Conservation (phyloP, 2,797 vertebrate genomes). For the Hemitrygon akajei region DNA sequence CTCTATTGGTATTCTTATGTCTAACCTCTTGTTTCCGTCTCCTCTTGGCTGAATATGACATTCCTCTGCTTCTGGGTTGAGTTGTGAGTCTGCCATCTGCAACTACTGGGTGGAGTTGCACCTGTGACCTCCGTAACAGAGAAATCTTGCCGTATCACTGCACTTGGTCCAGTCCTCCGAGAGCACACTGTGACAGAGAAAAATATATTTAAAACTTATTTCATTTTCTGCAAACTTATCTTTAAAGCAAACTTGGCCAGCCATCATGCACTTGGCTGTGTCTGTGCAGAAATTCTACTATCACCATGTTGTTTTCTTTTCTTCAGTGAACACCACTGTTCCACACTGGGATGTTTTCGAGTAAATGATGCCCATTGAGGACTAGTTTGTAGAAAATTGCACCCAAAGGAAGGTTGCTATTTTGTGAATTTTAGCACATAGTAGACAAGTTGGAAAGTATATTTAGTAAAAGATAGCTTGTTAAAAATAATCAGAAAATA, state of each 20-base stretch:
- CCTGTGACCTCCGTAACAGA: no score
- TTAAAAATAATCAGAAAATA: neutral
- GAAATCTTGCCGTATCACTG: no score
- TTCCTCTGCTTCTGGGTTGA: no score
- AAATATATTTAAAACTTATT: slow-evolving; percentile 44
- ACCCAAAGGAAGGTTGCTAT: slow-evolving; percentile 6
- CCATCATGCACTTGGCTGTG: slow-evolving; percentile 52
- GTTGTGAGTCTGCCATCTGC: no score
- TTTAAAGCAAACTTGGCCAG: slow-evolving; percentile 50
- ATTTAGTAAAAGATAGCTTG: neutral
- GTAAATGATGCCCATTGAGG: neutral
- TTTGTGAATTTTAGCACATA: slow-evolving; percentile 24
- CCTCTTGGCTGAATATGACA: no score
- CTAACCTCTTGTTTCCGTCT: no score
- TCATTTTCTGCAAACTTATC: slow-evolving; percentile 51
- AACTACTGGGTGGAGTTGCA: no score
- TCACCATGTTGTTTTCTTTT: neutral
- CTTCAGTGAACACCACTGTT: neutral
- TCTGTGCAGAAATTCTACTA: neutral
- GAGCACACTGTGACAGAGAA: slow-evolving; percentile 53
- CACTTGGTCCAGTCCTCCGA: no score
- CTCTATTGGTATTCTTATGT: no score
- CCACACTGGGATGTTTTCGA: neutral
- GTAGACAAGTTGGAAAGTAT: neutral
- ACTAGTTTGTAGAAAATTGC: slow-evolving; percentile 4